Conservation (phyloP, 1,140 invertebrate genomes). For the Pseudoatta argentina region DNA sequence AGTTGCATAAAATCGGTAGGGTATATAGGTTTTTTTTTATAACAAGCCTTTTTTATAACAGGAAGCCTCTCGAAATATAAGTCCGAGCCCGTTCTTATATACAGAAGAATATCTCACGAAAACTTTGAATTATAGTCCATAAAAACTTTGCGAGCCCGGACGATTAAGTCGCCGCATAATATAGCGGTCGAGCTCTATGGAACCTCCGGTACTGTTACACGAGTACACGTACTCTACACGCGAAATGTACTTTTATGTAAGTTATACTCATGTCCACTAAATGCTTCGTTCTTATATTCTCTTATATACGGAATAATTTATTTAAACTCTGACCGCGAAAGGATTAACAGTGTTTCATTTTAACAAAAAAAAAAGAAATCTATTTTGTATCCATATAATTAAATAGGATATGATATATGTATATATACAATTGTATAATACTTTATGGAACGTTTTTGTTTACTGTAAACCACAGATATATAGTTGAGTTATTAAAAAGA, state of each 20-base stretch:
- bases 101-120: constrained; percentile 74
- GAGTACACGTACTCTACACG: constrained; percentile 17
- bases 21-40: not conserved
- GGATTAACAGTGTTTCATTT: constrained; percentile 19
- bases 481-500: not conserved
- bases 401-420: not conserved
- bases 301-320: constrained; percentile 11
- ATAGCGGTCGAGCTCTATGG: constrained; percentile 62
- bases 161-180: constrained; percentile 81
- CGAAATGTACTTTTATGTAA: constrained; percentile 40
- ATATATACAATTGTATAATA: not conserved
- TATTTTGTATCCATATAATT: constrained; percentile 10
- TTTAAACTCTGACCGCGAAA: constrained; percentile 42
- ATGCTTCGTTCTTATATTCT: constrained; percentile 50
- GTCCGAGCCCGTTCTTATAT: constrained; percentile 48
- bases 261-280: constrained; percentile 47
- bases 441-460: not conserved
- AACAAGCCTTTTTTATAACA: constrained; percentile 40
- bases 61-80: constrained; percentile 48
- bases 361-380: not conserved
- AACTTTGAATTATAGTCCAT: constrained; percentile 81
- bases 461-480: no score
- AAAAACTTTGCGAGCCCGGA: constrained; percentile 80
- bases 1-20: not conserved
- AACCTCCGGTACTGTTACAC: not conserved